Conservation (phyloP, 2,797 vertebrate genomes). For the Aldrovandia affinis region DNA sequence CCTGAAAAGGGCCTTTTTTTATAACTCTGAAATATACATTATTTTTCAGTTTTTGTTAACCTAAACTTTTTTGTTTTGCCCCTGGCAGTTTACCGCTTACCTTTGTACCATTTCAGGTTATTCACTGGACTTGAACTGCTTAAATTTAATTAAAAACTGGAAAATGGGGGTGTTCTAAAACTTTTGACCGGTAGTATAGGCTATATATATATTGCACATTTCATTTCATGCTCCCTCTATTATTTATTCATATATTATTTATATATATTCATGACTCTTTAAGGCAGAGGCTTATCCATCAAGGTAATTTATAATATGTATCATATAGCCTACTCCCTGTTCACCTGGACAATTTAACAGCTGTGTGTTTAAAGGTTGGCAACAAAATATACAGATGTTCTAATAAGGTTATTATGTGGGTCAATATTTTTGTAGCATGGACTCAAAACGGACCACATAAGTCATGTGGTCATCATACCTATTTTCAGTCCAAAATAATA, state of each 20-base stretch:
- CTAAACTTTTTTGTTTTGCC: no score
- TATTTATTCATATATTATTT: neutral
- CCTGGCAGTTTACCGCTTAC: no score
- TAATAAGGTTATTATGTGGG: neutral
- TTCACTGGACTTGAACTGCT: no score
- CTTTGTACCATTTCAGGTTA: no score
- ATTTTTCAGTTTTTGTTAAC: no score
- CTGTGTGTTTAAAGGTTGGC: neutral
- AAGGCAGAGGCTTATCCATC: neutral
- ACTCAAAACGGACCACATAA: neutral
- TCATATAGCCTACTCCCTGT: neutral
- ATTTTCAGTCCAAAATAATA: neutral
- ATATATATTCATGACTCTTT: neutral
- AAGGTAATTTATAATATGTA: slow-evolving; percentile 18
- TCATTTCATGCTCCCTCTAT: neutral
- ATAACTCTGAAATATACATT: no score
- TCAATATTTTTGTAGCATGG: neutral
- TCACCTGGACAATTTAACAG: slow-evolving; percentile 5
- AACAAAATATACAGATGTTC: neutral
- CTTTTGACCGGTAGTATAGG: no score
- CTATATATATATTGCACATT: no score
- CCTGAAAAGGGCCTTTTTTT: no score
- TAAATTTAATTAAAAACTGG: no score
- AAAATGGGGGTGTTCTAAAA: no score
- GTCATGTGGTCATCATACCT: neutral